Conservation (phyloP, 2,113 vertebrate genomes). For the Junco hyemalis region DNA sequence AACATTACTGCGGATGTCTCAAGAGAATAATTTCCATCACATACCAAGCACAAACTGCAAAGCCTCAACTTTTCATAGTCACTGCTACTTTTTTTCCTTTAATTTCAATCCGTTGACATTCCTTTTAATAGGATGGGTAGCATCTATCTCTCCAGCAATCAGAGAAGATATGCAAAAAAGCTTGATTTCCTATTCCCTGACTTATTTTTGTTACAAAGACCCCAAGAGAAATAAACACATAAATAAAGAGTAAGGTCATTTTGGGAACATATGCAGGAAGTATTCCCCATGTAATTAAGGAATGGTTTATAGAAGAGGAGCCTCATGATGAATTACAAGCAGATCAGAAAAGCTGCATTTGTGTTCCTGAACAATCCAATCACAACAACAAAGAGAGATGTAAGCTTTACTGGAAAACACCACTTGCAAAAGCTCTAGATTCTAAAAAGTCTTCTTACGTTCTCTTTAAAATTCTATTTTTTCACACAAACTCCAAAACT, state of each 20-base stretch:
- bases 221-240: background rate
- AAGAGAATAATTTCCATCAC: background rate
- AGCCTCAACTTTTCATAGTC: background rate
- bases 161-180: background rate
- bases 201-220: background rate
- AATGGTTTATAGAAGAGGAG: background rate
- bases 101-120: background rate
- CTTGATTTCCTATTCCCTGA: background rate
- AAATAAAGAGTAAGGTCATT: background rate
- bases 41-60: background rate
- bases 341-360: background rate
- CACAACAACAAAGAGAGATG: background rate
- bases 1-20: background rate
- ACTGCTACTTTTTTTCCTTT: background rate
- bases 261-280: background rate
- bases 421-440: background rate
- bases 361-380: background rate
- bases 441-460: background rate
- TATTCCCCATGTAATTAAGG: background rate
- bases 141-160: background rate
- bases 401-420: background rate
- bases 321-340: background rate
- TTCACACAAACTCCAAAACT: background rate
- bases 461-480: background rate
- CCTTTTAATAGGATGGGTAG: background rate